Conservation (phyloP, 2,888 invertebrate species). For the Steinernema carpocapsae region DNA sequence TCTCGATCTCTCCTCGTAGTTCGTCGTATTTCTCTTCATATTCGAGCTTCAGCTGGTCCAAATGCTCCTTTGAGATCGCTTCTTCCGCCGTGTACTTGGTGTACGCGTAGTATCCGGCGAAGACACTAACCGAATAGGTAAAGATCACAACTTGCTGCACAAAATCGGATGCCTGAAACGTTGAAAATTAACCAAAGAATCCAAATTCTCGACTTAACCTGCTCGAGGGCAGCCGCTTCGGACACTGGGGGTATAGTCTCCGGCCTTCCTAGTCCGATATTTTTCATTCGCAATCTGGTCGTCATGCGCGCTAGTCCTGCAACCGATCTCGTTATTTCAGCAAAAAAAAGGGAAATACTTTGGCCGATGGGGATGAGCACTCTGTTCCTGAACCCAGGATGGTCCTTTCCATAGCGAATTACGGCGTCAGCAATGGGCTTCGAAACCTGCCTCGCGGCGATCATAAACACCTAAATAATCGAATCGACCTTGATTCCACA, state of each 20-base stretch:
- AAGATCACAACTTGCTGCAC: conserved; percentile 66
- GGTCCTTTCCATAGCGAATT: conserved; percentile 60
- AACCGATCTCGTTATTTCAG: conserved; percentile 11
- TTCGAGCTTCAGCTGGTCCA: conserved; percentile 38
- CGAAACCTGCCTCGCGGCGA: conserved; percentile 66
- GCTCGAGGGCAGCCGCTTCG: conserved; percentile 63
- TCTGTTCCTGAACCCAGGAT: conserved; percentile 61
- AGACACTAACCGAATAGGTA: conserved; percentile 63
- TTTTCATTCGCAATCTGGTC: conserved; percentile 61
- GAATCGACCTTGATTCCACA: too few relatives aligned
- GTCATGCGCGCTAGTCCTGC: conserved; percentile 58
- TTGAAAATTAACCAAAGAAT: too few relatives aligned
- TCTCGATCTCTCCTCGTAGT: conserved; percentile 46
- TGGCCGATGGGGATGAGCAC: conserved; percentile 61
- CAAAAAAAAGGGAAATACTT: conserved; percentile 41
- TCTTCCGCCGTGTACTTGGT: conserved; percentile 55
- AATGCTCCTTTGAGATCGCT: conserved; percentile 46
- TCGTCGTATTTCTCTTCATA: conserved; percentile 23
- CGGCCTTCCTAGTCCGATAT: conserved; percentile 60
- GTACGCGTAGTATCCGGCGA: conserved; percentile 61
- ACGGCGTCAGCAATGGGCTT: conserved; percentile 64
- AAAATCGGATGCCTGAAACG: conserved; percentile 64
- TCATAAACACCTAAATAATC: conserved; percentile 57
- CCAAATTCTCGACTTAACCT: conserved; percentile 47
- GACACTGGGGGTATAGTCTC: conserved; percentile 56